Evolutionary conservation across 1,140 invertebrate genomes (phyloP).

Genomic region (Pteromalus puparum): DNA sequence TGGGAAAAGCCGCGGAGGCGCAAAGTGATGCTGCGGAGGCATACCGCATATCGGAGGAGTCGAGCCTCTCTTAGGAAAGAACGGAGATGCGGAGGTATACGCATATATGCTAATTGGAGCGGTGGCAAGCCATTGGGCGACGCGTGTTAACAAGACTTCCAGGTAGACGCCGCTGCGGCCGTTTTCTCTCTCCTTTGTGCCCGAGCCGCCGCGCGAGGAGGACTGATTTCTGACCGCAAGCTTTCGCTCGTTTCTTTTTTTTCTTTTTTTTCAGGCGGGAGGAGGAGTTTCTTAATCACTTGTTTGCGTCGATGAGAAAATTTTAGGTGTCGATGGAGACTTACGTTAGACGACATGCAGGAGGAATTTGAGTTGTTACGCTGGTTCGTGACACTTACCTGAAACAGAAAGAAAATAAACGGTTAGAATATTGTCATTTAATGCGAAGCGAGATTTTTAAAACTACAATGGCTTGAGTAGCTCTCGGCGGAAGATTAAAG

Average conservation of each 20-base stretch:
- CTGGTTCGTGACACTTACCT: constrained; percentile 23
- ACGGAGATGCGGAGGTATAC: constrained; percentile 16
- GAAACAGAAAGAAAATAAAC: constrained; percentile 28
- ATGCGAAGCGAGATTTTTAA: too few species aligned
- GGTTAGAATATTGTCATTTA: not conserved
- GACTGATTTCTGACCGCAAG: not conserved
- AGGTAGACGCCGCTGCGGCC: constrained; percentile 8
- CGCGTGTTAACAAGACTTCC: constrained; percentile 45
- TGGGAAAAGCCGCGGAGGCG: constrained; percentile 45
- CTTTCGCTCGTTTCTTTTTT: not conserved
- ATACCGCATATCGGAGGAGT: not conserved
- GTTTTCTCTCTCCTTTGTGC: constrained; percentile 16
- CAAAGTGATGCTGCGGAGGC: constrained; percentile 5
- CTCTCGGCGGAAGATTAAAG: too few species aligned
- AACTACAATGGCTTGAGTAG: too few species aligned
- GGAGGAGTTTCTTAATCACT: not conserved
- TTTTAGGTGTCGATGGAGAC: not conserved
- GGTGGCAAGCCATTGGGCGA: constrained; percentile 4
- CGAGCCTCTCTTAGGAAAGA: constrained; percentile 6
- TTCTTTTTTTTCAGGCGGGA: not conserved
- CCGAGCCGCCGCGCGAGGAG: too few species aligned
- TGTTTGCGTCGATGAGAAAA: not conserved
- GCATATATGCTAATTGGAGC: constrained; percentile 46
- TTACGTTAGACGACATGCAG: not conserved
- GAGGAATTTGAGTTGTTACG: not conserved